A percentile compares a stretch with the other conserved stretches of the same genome.
Conservation (phyloP, 2,113 vertebrate species). For the Genyomyrus donnyi region DNA sequence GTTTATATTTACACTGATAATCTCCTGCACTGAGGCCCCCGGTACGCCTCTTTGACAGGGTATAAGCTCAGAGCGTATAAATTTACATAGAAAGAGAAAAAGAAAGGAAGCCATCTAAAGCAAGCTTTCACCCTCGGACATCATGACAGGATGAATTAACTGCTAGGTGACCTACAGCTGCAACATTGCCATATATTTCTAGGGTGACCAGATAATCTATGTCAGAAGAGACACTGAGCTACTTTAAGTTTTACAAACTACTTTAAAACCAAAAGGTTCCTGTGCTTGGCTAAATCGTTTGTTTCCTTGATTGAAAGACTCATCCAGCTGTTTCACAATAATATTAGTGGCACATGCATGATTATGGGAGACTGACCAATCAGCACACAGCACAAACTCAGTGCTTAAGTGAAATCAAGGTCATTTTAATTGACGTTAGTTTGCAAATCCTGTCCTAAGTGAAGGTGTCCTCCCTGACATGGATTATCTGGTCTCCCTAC, state of each 20-base stretch:
- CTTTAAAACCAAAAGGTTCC: neutral
- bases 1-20: neutral
- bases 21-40: neutral
- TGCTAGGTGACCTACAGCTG: neutral
- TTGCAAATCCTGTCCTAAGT: neutral
- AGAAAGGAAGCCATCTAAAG: neutral
- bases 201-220: neutral
- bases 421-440: neutral
- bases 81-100: neutral
- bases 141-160: neutral
- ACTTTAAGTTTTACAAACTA: neutral
- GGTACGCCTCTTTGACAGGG: neutral
- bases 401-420: neutral
- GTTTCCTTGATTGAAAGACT: neutral
- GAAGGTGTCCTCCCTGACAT: neutral
- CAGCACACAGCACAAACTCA: neutral
- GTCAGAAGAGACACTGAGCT: neutral
- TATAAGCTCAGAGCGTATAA: neutral
- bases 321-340: neutral
- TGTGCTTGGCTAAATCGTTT: neutral
- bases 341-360: neutral
- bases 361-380: neutral
- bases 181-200: neutral
- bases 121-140: neutral
- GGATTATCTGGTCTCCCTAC: neutral